These are phyloP conservation scores for Pelecanoides urinatrix DNA, from an alignment of 2,113 vertebrate genomes.

Conservation along the genomic window DNA sequence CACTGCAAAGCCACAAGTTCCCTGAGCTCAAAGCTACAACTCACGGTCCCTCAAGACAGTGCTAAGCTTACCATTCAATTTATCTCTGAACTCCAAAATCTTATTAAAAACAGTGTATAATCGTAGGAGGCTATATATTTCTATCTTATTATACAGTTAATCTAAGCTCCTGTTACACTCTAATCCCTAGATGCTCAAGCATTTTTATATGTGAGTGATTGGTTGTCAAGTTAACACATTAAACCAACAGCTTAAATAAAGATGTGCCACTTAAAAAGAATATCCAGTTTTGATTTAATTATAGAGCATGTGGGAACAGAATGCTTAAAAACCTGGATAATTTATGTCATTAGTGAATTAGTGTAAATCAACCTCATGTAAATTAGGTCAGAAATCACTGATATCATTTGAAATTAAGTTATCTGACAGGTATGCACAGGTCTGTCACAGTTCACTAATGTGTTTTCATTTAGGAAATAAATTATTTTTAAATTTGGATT, in stretches of 20 bases:
- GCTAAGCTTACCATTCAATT: neutral
- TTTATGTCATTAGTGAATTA: neutral
- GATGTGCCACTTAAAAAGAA: neutral
- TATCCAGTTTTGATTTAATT: neutral
- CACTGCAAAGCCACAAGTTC: neutral
- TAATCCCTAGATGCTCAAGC: neutral
- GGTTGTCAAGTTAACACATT: neutral
- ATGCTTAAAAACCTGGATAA: neutral
- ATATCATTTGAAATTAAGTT: neutral
- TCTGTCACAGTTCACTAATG: neutral
- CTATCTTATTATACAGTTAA: neutral
- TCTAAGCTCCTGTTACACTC: neutral
- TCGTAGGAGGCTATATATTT: neutral
- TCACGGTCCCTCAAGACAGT: neutral
- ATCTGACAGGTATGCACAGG: neutral
- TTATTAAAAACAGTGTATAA: neutral
- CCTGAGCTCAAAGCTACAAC: neutral
- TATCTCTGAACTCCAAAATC: neutral
- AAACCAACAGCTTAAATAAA: neutral
- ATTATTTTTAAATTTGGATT: neutral
- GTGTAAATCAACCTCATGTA: neutral
- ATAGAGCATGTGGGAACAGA: neutral
- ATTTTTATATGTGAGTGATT: neutral
- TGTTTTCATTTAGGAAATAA: neutral
- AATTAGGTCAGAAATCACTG: neutral